Conservation (phyloP, 2,888 invertebrate genomes). For the Zaprionus bogoriensis region DNA sequence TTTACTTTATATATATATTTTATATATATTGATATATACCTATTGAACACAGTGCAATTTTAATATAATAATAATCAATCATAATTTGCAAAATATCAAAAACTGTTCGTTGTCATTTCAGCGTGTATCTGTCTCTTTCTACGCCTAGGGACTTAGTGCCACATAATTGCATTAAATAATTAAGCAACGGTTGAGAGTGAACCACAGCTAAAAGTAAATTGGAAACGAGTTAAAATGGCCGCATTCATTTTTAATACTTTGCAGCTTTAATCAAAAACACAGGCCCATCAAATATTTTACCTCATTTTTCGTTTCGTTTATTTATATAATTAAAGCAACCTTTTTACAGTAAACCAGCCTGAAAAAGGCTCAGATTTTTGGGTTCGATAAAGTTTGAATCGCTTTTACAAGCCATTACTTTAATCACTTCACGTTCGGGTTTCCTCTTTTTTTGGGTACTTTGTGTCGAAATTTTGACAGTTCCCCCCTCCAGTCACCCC, state of each 20-base stretch:
- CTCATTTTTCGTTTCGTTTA: conserved; percentile 8
- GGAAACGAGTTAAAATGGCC: neutral
- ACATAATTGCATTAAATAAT: conserved; percentile 13
- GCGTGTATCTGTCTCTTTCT: neutral
- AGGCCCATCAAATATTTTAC: neutral
- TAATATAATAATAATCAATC: too few species aligned
- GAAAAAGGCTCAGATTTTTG: neutral
- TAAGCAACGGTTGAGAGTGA: conserved; percentile 4
- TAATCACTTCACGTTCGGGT: conserved; percentile 15
- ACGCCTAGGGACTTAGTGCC: neutral
- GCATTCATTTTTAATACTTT: conserved; percentile 1
- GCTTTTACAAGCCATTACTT: conserved; percentile 8
- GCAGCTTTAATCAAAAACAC: neutral
- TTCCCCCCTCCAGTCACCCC: neutral
- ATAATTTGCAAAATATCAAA: neutral
- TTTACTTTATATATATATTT: too few species aligned
- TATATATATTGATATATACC: too few species aligned
- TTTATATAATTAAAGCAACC: conserved; percentile 55
- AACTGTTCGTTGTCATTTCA: neutral
- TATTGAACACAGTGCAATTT: too few species aligned
- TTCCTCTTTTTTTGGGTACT: neutral
- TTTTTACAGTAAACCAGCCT: neutral
- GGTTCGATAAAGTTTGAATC: conserved; percentile 24
- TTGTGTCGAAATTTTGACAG: conserved; percentile 28
- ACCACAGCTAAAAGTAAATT: conserved; percentile 7